phyloP scores from a whole-genome alignment of 2,888 invertebrate species.

The Keiferia lycopersicella region DNA sequence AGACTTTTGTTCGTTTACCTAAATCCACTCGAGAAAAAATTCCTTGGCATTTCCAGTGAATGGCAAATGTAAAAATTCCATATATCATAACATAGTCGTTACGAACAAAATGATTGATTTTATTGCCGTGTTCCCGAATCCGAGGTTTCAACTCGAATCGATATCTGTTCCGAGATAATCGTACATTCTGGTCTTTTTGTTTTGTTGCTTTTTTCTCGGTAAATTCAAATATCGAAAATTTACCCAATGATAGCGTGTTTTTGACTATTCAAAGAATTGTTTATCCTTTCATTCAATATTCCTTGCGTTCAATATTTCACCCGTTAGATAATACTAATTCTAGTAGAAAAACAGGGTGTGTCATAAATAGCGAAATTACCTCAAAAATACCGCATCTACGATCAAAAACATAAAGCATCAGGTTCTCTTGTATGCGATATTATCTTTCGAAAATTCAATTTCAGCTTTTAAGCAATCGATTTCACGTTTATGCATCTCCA shows the following conservation, averaged over 20 bases:
- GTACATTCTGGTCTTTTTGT: slow-evolving; percentile 23
- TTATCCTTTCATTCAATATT: background rate
- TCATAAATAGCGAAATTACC: too few species aligned
- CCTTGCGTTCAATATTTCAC: too few species aligned
- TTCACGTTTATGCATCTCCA: slow-evolving; percentile 10
- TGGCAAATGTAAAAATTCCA: slow-evolving; percentile 71
- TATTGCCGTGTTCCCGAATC: slow-evolving; percentile 65
- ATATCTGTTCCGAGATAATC: slow-evolving; percentile 60
- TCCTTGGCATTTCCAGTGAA: slow-evolving; percentile 33
- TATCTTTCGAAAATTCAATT: slow-evolving; percentile 27
- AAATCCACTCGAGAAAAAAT: slow-evolving; percentile 19
- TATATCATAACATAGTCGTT: slow-evolving; percentile 59
- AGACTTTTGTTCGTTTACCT: too few species aligned
- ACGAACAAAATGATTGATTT: slow-evolving; percentile 76
- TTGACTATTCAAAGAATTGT: background rate
- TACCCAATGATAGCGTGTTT: background rate
- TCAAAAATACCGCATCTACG: too few species aligned
- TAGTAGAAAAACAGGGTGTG: too few species aligned
- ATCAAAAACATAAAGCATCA: too few species aligned
- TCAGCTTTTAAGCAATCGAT: slow-evolving; percentile 4
- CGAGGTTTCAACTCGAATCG: slow-evolving; percentile 36
- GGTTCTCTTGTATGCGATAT: too few species aligned
- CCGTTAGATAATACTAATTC: too few species aligned
- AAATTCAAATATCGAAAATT: background rate
- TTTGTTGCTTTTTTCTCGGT: background rate